Conservation (phyloP, 2,113 vertebrate genomes). For the Pteruthius melanotis region DNA sequence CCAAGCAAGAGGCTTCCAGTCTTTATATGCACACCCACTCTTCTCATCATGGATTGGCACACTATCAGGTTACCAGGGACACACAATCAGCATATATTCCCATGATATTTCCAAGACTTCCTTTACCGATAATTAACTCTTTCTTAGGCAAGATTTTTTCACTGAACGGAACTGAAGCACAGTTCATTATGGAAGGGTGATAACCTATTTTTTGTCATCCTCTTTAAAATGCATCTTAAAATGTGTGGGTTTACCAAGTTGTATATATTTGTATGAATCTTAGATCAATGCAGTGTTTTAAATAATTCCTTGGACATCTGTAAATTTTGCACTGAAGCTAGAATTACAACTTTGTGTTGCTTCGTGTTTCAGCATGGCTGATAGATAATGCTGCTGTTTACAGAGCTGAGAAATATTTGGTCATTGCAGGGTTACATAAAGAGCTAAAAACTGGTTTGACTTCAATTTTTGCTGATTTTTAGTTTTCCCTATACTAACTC, state of each 20-base stretch:
- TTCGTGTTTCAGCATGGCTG: background rate
- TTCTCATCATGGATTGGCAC: background rate
- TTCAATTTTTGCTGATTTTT: background rate
- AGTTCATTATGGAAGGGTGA: background rate
- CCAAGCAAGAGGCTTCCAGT: background rate
- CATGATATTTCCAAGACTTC: background rate
- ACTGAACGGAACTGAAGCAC: background rate
- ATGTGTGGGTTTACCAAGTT: background rate
- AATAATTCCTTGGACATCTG: background rate
- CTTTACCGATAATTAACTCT: background rate
- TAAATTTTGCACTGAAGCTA: background rate
- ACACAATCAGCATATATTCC: background rate
- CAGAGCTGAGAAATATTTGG: background rate
- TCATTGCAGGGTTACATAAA: background rate
- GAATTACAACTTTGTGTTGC: background rate
- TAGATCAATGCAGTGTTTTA: background rate
- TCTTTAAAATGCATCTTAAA: background rate
- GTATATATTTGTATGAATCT: background rate
- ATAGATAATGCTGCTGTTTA: background rate
- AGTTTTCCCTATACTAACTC: background rate
- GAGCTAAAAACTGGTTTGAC: background rate
- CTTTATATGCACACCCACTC: background rate
- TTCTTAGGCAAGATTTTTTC: background rate
- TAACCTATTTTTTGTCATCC: background rate
- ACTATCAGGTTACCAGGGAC: constrained; percentile 1